phyloP scores from a whole-genome alignment of 2,888 invertebrate species.

The Aphidius colemani region DNA sequence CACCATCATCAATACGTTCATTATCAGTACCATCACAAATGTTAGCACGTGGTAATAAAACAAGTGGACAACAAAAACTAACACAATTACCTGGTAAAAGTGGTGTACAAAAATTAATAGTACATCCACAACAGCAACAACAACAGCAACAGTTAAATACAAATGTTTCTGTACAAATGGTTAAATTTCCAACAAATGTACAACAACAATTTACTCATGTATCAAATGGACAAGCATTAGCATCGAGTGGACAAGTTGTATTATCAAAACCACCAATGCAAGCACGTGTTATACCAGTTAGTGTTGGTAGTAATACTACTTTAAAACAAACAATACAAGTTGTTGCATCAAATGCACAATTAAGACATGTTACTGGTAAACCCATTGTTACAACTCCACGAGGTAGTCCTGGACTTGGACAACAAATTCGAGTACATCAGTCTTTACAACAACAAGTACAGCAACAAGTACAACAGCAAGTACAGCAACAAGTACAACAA shows the following conservation, averaged over 20 bases:
- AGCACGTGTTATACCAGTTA: constrained; percentile 70
- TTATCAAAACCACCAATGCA: constrained; percentile 66
- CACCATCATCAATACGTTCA: constrained; percentile 70
- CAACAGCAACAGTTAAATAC: constrained; percentile 76
- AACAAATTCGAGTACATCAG: constrained; percentile 66
- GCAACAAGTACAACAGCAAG: too few relatives aligned
- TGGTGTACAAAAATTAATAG: constrained; percentile 71
- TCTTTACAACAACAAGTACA: constrained; percentile 61
- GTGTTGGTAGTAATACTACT: constrained; percentile 58
- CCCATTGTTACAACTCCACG: constrained; percentile 60
- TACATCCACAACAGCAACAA: constrained; percentile 67
- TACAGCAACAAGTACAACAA: too few relatives aligned
- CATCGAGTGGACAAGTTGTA: constrained; percentile 65
- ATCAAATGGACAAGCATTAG: constrained; percentile 60
- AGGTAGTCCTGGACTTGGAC: constrained; percentile 63
- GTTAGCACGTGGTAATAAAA: constrained; percentile 63
- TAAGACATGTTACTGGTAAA: constrained; percentile 55
- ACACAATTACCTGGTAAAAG: constrained; percentile 59
- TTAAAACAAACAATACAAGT: constrained; percentile 69
- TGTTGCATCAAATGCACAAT: constrained; percentile 58
- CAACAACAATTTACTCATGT: constrained; percentile 58
- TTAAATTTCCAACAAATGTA: constrained; percentile 44
- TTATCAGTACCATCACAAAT: constrained; percentile 67
- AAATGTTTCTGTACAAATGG: constrained; percentile 51
- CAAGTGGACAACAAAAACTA: constrained; percentile 67